Evolutionary conservation across 2,113 vertebrate species (phyloP).

Genomic region (Vulpes lagopus): DNA sequence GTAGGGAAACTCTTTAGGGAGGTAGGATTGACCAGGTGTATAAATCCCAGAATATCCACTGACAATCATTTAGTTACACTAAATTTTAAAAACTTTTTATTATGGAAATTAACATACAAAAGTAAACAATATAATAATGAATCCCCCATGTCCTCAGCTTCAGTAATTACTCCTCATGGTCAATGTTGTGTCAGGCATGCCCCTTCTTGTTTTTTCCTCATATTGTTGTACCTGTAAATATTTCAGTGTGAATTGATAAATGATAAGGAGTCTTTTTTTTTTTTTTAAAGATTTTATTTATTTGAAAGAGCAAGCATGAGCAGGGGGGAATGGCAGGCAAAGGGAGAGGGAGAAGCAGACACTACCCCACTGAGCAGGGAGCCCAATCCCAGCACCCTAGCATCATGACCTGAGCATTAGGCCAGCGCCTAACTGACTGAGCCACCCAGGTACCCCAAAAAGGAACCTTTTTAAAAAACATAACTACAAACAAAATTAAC

Average conservation of each 20-base stretch:
- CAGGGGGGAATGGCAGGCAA: too few relatives aligned
- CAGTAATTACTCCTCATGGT: neutral
- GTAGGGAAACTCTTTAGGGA: neutral
- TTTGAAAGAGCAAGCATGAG: neutral
- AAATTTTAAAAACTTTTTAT: neutral
- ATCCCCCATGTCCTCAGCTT: neutral
- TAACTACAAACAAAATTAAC: neutral
- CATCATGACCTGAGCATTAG: neutral
- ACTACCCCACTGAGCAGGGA: neutral
- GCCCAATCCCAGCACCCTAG: neutral
- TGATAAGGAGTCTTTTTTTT: neutral
- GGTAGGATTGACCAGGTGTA: neutral
- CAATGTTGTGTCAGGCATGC: neutral
- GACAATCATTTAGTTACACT: neutral
- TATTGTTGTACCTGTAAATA: neutral
- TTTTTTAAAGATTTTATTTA: neutral
- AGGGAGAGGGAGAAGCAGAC: neutral
- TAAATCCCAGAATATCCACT: neutral
- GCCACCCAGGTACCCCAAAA: neutral
- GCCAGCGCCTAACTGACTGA: neutral
- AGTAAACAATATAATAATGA: neutral
- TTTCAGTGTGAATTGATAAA: neutral
- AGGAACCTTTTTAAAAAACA: neutral
- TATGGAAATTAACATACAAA: neutral
- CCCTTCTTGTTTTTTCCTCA: neutral